A percentile compares a stretch with the other conserved stretches of the same genome.
Evolutionary conservation across 2,888 invertebrate genomes (phyloP).

Genomic region (Exephanes ischioxanthus): DNA sequence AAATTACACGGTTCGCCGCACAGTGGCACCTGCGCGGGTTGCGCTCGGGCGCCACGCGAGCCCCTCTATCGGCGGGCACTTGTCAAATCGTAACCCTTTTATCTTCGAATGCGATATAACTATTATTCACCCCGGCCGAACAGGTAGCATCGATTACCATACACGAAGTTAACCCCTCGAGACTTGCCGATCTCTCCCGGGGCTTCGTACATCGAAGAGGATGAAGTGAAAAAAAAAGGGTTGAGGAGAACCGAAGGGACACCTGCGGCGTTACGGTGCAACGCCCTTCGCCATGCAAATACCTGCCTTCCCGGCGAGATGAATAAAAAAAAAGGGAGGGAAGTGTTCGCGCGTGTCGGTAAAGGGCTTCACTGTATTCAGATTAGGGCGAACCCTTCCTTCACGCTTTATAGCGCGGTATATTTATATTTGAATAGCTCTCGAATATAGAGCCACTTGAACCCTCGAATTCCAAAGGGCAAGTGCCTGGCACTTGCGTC

Average conservation of each 20-base stretch:
- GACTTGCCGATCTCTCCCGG: constrained; percentile 31
- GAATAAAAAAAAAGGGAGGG: constrained; percentile 73
- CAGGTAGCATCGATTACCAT: constrained; percentile 65
- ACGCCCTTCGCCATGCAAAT: constrained; percentile 72
- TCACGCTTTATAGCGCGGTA: constrained; percentile 55
- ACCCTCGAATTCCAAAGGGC: constrained; percentile 65
- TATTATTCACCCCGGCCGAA: constrained; percentile 47
- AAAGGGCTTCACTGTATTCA: constrained; percentile 82
- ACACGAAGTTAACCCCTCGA: constrained; percentile 61
- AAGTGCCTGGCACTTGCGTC: constrained; percentile 54
- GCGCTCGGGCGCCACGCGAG: neutral
- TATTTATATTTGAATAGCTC: constrained; percentile 66
- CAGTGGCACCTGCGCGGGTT: neutral
- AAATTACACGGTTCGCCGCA: constrained; percentile 1
- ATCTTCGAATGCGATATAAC: constrained; percentile 36
- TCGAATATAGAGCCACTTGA: constrained; percentile 61
- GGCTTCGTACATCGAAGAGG: constrained; percentile 26
- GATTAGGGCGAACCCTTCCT: constrained; percentile 76
- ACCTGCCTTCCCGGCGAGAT: constrained; percentile 62
- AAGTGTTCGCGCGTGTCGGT: constrained; percentile 73
- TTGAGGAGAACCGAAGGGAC: constrained; percentile 67
- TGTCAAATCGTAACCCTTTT: constrained; percentile 14
- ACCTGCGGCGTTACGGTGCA: constrained; percentile 77
- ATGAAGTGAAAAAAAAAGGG: constrained; percentile 65
- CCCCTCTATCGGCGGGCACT: neutral